phyloP scores from a whole-genome alignment of 2,113 vertebrate genomes.

The Vireo altiloquus region DNA sequence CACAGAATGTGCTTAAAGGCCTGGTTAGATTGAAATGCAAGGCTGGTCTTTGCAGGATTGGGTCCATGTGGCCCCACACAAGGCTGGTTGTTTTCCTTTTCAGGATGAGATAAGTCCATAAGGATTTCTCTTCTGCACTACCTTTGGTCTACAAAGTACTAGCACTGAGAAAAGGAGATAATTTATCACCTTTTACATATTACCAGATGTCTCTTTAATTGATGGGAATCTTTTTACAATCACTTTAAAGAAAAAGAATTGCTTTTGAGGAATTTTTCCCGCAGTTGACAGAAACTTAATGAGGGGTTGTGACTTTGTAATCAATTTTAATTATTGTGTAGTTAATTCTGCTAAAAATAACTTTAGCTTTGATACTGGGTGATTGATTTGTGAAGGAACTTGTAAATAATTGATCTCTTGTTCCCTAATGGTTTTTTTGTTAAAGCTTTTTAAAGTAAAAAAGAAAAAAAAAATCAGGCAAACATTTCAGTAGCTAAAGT shows the following conservation, averaged over 20 bases:
- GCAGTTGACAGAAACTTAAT: conserved; percentile 59
- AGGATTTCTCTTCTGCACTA: neutral
- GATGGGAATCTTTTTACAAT: conserved; percentile 37
- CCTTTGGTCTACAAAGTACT: neutral
- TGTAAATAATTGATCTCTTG: conserved; percentile 64
- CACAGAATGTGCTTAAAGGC: neutral
- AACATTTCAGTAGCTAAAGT: neutral
- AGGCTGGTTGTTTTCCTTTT: neutral
- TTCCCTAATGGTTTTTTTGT: conserved; percentile 34
- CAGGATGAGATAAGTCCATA: neutral
- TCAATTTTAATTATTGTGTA: conserved; percentile 75
- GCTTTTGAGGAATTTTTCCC: conserved; percentile 58
- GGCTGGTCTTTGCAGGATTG: neutral
- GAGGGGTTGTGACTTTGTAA: conserved; percentile 67
- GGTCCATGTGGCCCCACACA: neutral
- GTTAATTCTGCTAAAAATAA: conserved; percentile 73
- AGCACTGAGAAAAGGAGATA: neutral
- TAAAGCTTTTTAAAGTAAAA: conserved; percentile 35
- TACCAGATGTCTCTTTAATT: conserved; percentile 62
- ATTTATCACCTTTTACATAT: conserved; percentile 62
- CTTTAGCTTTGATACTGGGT: conserved; percentile 61
- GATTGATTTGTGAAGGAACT: conserved; percentile 68
- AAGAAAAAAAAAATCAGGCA: neutral
- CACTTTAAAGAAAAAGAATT: conserved; percentile 34
- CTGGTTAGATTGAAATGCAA: neutral